A percentile compares a stretch with the other conserved stretches of the same genome.
Evolutionary conservation across 2,113 vertebrate genomes (phyloP).

Genomic region (Nestor notabilis): DNA sequence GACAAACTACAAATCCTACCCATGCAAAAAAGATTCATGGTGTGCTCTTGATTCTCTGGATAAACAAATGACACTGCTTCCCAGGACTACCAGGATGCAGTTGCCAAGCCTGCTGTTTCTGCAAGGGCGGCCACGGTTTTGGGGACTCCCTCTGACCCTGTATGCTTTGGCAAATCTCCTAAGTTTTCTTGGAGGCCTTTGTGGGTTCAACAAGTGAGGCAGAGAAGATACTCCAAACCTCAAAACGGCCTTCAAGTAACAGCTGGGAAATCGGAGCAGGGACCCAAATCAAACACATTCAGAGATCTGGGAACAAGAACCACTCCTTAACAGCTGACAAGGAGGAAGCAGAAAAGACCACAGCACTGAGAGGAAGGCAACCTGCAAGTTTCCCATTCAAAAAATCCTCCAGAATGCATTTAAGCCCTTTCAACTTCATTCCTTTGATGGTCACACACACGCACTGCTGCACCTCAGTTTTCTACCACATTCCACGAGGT

Average conservation of each 20-base stretch:
- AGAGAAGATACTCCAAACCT: neutral
- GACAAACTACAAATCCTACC: neutral
- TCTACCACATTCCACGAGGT: neutral
- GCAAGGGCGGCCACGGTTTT: neutral
- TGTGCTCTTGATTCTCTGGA: neutral
- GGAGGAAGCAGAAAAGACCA: neutral
- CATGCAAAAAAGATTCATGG: neutral
- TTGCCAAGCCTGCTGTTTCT: neutral
- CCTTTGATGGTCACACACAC: neutral
- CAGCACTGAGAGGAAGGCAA: neutral
- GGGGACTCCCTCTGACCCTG: neutral
- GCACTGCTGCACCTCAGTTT: neutral
- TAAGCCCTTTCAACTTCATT: neutral
- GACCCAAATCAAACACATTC: neutral
- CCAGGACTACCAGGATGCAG: neutral
- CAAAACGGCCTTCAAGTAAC: neutral
- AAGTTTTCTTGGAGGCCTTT: neutral
- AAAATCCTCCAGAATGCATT: neutral
- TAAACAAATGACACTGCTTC: neutral
- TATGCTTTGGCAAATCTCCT: neutral
- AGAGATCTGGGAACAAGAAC: neutral
- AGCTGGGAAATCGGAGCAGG: neutral
- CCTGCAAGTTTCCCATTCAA: neutral
- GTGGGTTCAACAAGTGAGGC: neutral
- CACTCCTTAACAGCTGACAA: neutral